phyloP scores from a whole-genome alignment of 1,140 invertebrate genomes.

The Bombus vancouverensis region DNA sequence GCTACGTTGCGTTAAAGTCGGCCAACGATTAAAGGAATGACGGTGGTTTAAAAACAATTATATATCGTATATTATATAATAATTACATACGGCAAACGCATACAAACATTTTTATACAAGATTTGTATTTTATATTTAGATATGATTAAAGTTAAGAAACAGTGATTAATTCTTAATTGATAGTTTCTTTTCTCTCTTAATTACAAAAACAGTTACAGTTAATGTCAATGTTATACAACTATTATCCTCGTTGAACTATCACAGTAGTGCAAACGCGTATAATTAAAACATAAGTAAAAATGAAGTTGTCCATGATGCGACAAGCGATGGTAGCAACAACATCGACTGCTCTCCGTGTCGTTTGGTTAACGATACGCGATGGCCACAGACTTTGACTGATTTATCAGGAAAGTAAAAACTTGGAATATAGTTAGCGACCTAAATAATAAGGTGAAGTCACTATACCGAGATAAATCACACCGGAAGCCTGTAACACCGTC shows the following conservation, averaged over 20 bases:
- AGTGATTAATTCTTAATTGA: too few species aligned
- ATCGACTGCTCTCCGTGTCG: not conserved
- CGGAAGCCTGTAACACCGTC: constrained; percentile 35
- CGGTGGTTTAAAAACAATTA: too few species aligned
- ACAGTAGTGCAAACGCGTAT: not conserved
- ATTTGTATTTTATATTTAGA: not conserved
- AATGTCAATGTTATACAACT: not conserved
- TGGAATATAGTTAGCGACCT: not conserved
- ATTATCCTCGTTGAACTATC: not conserved
- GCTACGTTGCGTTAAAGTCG: too few species aligned
- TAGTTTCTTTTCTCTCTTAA: not conserved
- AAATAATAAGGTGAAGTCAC: constrained; percentile 22
- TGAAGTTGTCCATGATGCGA: not conserved
- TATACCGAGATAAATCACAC: constrained; percentile 33
- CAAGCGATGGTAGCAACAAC: not conserved
- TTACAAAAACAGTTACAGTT: not conserved
- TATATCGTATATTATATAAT: too few species aligned
- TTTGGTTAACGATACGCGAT: not conserved
- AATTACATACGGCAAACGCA: too few species aligned
- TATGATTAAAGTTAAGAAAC: not conserved
- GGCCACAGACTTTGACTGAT: not conserved
- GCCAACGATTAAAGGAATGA: too few species aligned
- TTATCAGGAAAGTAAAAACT: constrained; percentile 5
- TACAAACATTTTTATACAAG: not conserved
- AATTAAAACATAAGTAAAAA: not conserved